Evolutionary conservation across 2,113 vertebrate species (phyloP), one percentile per base, ranked within the genome.

Genomic region (Drymodes brunneopygia): DNA sequence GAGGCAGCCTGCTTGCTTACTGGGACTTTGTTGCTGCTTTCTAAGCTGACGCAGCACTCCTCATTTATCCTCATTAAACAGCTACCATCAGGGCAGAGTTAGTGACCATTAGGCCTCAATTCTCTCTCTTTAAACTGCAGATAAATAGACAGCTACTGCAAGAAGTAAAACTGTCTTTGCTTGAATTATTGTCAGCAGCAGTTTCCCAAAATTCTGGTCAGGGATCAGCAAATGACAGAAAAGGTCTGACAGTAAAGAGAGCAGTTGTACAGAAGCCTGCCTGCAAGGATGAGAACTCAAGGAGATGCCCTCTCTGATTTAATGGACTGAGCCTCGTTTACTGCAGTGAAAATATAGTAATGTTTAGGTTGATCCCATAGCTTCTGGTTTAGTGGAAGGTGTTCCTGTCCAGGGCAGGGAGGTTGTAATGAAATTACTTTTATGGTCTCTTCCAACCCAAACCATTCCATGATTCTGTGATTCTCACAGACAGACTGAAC

Each of bases 51-150:
- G 53, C 56, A 93, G 74, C 42, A 53, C 15, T 92, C 45, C 61
- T 75, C 80, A 93, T 95, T 95, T 95, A 88, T 91, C 42, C 82
- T 81, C 80, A 85, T 94, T 94, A 92, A 97, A 77, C 33, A 77
- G 48, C 38, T 82, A 48, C 57, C 81, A 81, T 89, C 80, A 96
- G 45, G 58, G 60, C 38, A 64, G 23, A 75, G 36, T 95, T 87
- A 85, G 70, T 82, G 47, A 58, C 78, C 67, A 84, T 94, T 85
- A 82, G 38, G 45, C 60, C 16, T n/a, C 35, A 66, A 15, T 71
- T 89, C 15, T 67, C 42, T 70, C 50, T 54, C 36, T 64, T 87
- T 69, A 93, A 80, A 81, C 20, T 36, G 44, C 28, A 65, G 71
- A 82, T 75, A 77, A 94, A 61, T 54, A 65, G 45, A 48, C 38